phyloP scores from a whole-genome alignment of 2,888 invertebrate species.

The Platycheirus albimanus region DNA sequence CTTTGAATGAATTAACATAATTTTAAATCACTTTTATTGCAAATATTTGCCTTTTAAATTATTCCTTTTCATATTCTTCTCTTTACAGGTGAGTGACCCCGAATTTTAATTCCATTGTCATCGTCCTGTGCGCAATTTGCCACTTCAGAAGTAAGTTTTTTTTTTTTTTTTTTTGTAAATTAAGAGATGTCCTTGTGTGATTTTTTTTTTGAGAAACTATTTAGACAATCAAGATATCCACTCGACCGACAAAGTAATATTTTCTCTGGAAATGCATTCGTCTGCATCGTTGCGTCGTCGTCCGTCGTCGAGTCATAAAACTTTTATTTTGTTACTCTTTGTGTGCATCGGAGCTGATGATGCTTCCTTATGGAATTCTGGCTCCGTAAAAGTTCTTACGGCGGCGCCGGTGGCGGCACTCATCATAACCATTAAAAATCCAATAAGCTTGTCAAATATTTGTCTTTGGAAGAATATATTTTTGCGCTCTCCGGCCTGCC shows the following conservation, averaged over 20 bases:
- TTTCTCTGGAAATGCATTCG: constrained; percentile 64
- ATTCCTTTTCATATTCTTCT: constrained; percentile 20
- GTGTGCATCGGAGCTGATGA: constrained; percentile 21
- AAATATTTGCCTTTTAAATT: neutral
- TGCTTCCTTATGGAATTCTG: constrained; percentile 17
- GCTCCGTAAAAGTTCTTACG: neutral
- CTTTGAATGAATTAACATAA: constrained; percentile 4
- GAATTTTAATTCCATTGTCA: constrained; percentile 26
- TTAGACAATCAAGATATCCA: constrained; percentile 58
- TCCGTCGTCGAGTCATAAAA: too few species aligned
- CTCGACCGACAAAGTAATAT: constrained; percentile 61
- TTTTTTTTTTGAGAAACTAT: neutral
- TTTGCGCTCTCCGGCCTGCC: constrained; percentile 11
- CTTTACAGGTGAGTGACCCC: constrained; percentile 66
- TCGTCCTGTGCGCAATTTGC: constrained; percentile 46
- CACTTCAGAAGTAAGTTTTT: constrained; percentile 57
- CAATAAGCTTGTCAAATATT: constrained; percentile 72
- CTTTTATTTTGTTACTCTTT: constrained; percentile 13
- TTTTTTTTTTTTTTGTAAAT: constrained; percentile 36
- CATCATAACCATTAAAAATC: constrained; percentile 53
- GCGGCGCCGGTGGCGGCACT: neutral
- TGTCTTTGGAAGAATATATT: constrained; percentile 48
- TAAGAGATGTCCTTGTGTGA: constrained; percentile 37
- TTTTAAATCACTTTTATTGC: constrained; percentile 4
- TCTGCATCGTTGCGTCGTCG: too few species aligned